A percentile compares a stretch with the other conserved stretches of the same genome.
phyloP scores from a whole-genome alignment of 2,797 vertebrate genomes.

The Cirrhinus molitorella region DNA sequence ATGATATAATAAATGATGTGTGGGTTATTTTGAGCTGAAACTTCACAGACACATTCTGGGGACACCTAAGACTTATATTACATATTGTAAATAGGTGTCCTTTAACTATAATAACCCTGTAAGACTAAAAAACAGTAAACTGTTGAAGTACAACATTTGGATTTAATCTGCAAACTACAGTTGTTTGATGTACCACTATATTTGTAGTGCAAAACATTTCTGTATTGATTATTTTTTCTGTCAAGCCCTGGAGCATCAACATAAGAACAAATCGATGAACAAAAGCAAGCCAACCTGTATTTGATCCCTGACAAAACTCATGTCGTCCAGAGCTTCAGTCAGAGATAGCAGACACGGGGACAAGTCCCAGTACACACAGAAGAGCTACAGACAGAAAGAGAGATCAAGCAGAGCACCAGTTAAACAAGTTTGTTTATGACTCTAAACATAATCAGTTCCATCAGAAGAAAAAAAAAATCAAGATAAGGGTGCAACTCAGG shows the following conservation, averaged over 20 bases:
- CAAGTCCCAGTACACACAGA: conserved; percentile 81
- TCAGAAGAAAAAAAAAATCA: not conserved
- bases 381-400: conserved; percentile 70
- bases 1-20: no score
- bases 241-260: not conserved
- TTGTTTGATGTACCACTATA: not conserved
- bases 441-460: not conserved
- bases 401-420: not conserved
- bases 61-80: no score
- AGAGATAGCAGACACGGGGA: conserved; percentile 73
- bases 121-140: not conserved
- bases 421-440: not conserved
- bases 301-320: conserved; percentile 57
- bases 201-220: not conserved
- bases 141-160: not conserved
- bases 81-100: no score
- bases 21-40: no score
- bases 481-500: not conserved
- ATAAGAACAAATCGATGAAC: conserved; percentile 11
- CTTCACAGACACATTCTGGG: no score
- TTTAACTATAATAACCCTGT: not conserved
- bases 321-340: conserved; percentile 75
- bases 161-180: not conserved
- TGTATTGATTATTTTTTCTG: conserved; percentile 7
- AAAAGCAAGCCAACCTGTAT: conserved; percentile 70